These are phyloP conservation scores for Gallinago paraguaiae DNA, from an alignment of 2,113 vertebrate species.

Conservation along the genomic window DNA sequence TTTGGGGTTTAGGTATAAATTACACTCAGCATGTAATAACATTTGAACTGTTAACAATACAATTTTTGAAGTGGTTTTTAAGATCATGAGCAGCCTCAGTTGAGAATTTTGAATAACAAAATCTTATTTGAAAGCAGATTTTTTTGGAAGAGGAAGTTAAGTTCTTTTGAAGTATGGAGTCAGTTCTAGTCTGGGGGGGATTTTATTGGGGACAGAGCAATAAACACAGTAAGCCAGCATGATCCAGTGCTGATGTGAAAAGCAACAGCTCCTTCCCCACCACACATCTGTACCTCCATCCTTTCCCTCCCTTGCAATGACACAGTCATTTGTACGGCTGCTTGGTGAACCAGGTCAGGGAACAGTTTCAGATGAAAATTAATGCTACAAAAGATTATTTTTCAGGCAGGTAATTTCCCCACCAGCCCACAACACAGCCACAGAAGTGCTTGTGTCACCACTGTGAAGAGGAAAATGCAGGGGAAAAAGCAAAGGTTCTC, in stretches of 20 bases:
- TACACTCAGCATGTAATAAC: constrained; percentile 15
- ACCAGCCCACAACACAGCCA: constrained; percentile 48
- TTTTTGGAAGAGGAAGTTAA: background rate
- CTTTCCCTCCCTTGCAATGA: constrained; percentile 53
- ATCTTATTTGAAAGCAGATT: background rate
- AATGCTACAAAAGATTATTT: background rate
- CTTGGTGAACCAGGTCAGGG: constrained; percentile 7
- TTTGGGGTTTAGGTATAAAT: constrained; percentile 55
- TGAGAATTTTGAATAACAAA: background rate
- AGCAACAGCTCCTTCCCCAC: constrained; percentile 35
- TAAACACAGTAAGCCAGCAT: constrained; percentile 34
- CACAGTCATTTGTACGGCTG: constrained; percentile 40
- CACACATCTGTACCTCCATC: background rate
- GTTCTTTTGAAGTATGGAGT: background rate
- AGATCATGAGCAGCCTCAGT: background rate
- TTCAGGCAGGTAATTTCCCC: background rate
- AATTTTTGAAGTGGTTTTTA: constrained; percentile 3
- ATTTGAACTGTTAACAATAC: background rate
- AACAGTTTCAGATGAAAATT: background rate
- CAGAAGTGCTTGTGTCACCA: constrained; percentile 46
- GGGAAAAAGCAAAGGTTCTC: constrained; percentile 46
- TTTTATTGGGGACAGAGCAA: constrained; percentile 13
- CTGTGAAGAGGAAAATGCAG: constrained; percentile 32
- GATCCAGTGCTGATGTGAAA: constrained; percentile 3
- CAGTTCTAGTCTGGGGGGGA: background rate